phyloP scores from a whole-genome alignment of 2,797 vertebrate genomes.

The Amblyraja radiata region DNA sequence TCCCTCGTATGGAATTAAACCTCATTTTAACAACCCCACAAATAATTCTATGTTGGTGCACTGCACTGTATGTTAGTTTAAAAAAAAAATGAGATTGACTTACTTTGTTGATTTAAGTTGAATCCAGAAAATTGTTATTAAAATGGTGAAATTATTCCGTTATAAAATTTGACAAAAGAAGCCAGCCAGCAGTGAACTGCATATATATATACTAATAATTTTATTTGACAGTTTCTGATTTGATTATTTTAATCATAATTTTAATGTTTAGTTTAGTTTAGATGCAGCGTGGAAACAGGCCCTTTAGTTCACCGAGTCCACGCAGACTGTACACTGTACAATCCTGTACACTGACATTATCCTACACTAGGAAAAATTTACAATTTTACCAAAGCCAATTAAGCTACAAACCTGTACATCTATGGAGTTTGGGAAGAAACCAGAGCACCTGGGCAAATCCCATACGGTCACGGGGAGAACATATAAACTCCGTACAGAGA shows the following conservation, averaged over 20 bases:
- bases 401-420: too few species aligned
- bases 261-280: neutral
- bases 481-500: too few species aligned
- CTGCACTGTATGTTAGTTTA: neutral
- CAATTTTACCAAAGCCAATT: too few species aligned
- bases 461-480: too few species aligned
- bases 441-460: too few species aligned
- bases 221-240: neutral
- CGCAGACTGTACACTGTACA: too few species aligned
- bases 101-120: neutral
- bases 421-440: too few species aligned
- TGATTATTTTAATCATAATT: slow-evolving; percentile 14
- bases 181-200: neutral
- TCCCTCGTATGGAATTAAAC: neutral
- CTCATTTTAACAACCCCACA: neutral
- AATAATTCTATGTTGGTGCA: neutral
- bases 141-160: slow-evolving; percentile 4
- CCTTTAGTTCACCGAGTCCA: too few species aligned
- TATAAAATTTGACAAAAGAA: neutral
- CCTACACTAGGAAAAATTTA: too few species aligned
- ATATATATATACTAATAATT: neutral
- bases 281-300: too few species aligned
- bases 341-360: too few species aligned
- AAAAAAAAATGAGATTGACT: neutral
- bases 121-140: neutral